Evolutionary conservation across 2,113 vertebrate species (phyloP).

Genomic region (Hystrix cristata): DNA sequence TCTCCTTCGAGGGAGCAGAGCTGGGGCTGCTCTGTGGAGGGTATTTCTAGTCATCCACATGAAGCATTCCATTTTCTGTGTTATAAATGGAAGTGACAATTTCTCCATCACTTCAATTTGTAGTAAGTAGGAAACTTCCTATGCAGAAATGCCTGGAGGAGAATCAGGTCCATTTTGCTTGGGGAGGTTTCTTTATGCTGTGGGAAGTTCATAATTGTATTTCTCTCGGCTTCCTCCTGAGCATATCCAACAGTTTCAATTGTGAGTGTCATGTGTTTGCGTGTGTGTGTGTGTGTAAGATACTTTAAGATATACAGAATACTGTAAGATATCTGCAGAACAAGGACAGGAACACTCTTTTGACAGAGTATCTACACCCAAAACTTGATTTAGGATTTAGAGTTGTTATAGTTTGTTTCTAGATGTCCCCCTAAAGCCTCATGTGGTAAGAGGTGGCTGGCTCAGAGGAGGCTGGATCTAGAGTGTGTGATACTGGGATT

Average conservation of each 20-base stretch:
- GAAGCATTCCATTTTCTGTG: constrained; percentile 57
- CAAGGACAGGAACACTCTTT: neutral
- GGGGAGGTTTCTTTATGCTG: constrained; percentile 46
- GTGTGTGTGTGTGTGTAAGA: neutral
- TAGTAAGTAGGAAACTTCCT: constrained; percentile 42
- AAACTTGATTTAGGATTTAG: neutral
- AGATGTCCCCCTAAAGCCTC: too few species aligned
- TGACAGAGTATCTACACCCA: neutral
- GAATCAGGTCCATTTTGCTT: constrained; percentile 54
- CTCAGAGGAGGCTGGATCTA: too few species aligned
- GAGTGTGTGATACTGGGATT: too few species aligned
- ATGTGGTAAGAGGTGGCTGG: too few species aligned
- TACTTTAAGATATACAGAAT: too few species aligned
- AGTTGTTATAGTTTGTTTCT: neutral
- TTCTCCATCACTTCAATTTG: constrained; percentile 39
- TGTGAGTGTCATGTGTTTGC: neutral
- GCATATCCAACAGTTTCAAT: neutral
- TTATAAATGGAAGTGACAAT: constrained; percentile 64
- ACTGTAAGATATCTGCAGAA: neutral
- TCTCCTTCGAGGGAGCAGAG: neutral
- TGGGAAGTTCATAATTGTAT: neutral
- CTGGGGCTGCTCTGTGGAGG: neutral
- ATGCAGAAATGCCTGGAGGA: constrained; percentile 50
- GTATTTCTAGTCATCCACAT: neutral
- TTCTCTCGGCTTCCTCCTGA: constrained; percentile 50